These are phyloP conservation scores for Prietella phreatophila DNA, from an alignment of 2,113 vertebrate genomes.

Conservation along the genomic window DNA sequence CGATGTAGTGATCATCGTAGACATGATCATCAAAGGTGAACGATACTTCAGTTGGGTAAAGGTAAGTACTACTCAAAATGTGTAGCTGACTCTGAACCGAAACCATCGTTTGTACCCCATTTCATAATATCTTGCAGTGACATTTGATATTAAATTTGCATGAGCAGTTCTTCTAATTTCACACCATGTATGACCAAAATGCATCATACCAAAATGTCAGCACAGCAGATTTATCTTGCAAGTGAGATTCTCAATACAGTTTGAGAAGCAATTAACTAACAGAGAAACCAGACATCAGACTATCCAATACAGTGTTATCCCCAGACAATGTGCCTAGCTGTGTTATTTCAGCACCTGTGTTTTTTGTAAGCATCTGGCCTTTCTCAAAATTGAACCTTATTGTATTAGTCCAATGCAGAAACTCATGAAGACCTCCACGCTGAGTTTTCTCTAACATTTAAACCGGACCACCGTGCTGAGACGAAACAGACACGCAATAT, in stretches of 20 bases:
- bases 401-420: conserved; percentile 70
- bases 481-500: conserved; percentile 74
- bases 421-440: conserved; percentile 58
- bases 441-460: conserved; percentile 77
- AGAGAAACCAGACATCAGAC: neutral
- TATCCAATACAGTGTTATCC: neutral
- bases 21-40: conserved; percentile 95
- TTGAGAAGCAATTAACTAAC: conserved; percentile 21
- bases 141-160: conserved; percentile 24
- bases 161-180: conserved; percentile 27
- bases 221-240: conserved; percentile 26
- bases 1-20: conserved; percentile 78
- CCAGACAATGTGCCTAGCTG: conserved; percentile 19
- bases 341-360: conserved; percentile 30
- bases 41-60: conserved; percentile 75
- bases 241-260: conserved; percentile 17
- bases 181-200: conserved; percentile 10
- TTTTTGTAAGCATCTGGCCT: conserved; percentile 56
- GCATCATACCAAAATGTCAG: conserved; percentile 44
- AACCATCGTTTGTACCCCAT: neutral
- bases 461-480: conserved; percentile 82
- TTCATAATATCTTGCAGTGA: neutral
- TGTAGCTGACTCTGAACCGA: neutral
- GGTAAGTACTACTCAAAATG: conserved; percentile 66
- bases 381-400: conserved; percentile 66